Base-by-base conservation (phyloP, 2,888 invertebrate genomes). In the Dolichomitus sp. region DNA sequence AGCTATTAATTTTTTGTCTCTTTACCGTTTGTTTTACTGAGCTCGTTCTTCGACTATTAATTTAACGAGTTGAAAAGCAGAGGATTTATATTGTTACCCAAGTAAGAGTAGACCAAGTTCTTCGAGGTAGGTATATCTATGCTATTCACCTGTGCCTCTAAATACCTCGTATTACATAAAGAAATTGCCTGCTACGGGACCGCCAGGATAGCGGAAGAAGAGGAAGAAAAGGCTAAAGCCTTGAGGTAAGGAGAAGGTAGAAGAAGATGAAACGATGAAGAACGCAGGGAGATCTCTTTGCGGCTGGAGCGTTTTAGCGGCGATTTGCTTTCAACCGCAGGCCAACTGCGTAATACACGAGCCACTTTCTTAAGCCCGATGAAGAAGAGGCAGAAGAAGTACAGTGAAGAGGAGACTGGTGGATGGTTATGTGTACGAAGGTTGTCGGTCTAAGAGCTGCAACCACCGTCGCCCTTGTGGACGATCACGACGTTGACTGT, bases 261-360 rank as follows among this genome's bases (percentile, higher is more conserved):
- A 83, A 70, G 72, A 30, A 3, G 48, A 61, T 37, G 61, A 37
- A 37, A 19, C 17, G 33, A 59, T 9, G 33, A 50, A 42, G 40
- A n/a, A 52, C 57, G 30, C 17, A 6, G 33, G 52, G 63, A 65
- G 81, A 68, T 48, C 59, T 87, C 81, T 83, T 88, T 91, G 92
- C 87, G 93, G 91, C 88, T 86, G 87, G 85, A 87, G 85, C 90
- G 88, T 91, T 92, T 93, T 91, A 91, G 89, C 90, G 88, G 88
- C 92, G 90, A 91, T 92, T 92, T 91, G 90, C 91, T 89, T 88
- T 86, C 88, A 87, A 92, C 93, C 92, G 90, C 92, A 92, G 87
- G 84, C 87, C 87, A 89, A 90, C 88, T 88, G 89, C 85, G 90
- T 91, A 90, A 90, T 90, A 89, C 88, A 88, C 90, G 88, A 90